Evolutionary conservation across 2,888 invertebrate species (phyloP).

Genomic region (Nemotelus nigrinus): DNA sequence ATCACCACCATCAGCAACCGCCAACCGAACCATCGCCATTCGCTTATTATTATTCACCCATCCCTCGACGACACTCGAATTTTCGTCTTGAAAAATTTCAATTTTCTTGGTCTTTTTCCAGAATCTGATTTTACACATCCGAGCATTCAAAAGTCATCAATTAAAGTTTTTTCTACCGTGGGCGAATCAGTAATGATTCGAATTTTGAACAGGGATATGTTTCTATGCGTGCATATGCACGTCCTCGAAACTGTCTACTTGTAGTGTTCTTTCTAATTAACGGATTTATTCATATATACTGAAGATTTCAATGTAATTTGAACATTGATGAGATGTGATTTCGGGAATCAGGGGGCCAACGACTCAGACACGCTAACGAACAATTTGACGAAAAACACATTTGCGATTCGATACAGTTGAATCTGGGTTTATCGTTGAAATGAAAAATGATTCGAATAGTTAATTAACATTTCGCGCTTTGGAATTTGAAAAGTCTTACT

Average conservation of each 20-base stretch:
- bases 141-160: slow-evolving; percentile 41
- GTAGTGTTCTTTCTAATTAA: slow-evolving; percentile 16
- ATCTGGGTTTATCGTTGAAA: slow-evolving; percentile 3
- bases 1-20: neutral
- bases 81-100: slow-evolving; percentile 27
- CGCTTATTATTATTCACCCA: slow-evolving; percentile 1
- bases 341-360: neutral
- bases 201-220: neutral
- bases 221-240: neutral
- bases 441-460: slow-evolving; percentile 24
- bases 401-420: neutral
- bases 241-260: neutral
- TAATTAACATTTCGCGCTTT: neutral
- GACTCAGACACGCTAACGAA: neutral
- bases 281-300: slow-evolving; percentile 4
- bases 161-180: slow-evolving; percentile 1
- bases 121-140: slow-evolving; percentile 13
- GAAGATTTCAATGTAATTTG: neutral
- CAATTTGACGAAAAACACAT: slow-evolving; percentile 23
- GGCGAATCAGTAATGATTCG: slow-evolving; percentile 1
- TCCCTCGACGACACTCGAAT: neutral
- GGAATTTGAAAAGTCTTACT: neutral
- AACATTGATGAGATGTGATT: slow-evolving; percentile 10
- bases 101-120: slow-evolving; percentile 13
- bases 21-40: neutral